These are phyloP conservation scores for Nipponia nippon DNA, from an alignment of 2,113 vertebrate species.

Conservation along the genomic window DNA sequence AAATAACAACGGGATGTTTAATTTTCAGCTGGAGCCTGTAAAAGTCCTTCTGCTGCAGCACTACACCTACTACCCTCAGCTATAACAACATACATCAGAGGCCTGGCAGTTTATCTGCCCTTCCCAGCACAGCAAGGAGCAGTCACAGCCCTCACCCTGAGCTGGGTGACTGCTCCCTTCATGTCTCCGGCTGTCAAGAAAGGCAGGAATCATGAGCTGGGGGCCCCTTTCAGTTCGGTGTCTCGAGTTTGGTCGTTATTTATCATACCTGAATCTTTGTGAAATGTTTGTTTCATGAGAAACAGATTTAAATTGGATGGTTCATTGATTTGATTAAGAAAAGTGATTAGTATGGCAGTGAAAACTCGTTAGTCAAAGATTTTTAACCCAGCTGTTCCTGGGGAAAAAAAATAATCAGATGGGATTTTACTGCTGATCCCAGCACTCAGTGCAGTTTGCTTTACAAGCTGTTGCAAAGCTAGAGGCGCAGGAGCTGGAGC, in stretches of 20 bases:
- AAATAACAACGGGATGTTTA: not conserved
- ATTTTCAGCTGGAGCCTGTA: not conserved
- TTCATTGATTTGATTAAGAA: slow-evolving; percentile 28
- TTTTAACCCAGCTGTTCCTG: slow-evolving; percentile 35
- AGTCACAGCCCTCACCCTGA: not conserved
- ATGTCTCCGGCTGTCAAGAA: not conserved
- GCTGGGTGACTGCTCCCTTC: not conserved
- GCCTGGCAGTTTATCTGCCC: not conserved
- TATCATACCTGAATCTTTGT: not conserved
- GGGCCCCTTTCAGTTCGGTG: not conserved
- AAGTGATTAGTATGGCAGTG: not conserved
- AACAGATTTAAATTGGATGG: slow-evolving; percentile 29
- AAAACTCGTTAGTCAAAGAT: slow-evolving; percentile 38
- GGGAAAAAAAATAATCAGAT: not conserved
- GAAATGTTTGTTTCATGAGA: not conserved
- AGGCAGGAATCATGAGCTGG: not conserved
- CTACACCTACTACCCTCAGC: not conserved
- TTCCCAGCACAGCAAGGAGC: not conserved
- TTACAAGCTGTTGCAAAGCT: not conserved
- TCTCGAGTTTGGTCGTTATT: not conserved
- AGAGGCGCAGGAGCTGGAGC: not conserved
- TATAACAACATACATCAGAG: not conserved
- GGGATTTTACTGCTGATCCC: not conserved
- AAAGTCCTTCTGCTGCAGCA: not conserved
- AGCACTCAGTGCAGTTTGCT: not conserved